These are phyloP conservation scores for Pomphorhynchus laevis DNA, from an alignment of 1,140 invertebrate species.

Conservation along the genomic window DNA sequence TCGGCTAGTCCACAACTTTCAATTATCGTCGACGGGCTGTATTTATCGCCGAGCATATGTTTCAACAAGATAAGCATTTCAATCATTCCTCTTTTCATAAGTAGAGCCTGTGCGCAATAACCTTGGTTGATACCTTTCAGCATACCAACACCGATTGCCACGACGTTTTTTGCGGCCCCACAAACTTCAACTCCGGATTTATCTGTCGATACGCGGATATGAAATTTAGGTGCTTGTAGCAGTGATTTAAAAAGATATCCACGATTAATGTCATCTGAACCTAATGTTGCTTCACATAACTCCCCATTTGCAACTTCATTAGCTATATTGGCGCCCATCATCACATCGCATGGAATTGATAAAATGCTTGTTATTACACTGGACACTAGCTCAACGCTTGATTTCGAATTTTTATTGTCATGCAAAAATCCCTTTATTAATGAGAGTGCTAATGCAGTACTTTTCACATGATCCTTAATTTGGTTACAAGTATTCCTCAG, in stretches of 20 bases:
- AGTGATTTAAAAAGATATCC: conserved; percentile 44
- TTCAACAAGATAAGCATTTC: too few species aligned
- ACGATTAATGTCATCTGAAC: conserved; percentile 34
- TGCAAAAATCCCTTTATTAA: too few species aligned
- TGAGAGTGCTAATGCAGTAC: conserved; percentile 49
- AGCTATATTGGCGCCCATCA: conserved; percentile 94
- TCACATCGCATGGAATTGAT: conserved; percentile 50
- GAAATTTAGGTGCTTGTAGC: conserved; percentile 70
- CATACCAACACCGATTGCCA: conserved; percentile 83
- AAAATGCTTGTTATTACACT: conserved; percentile 49
- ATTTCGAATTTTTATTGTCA: too few species aligned
- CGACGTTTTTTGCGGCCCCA: conserved; percentile 94
- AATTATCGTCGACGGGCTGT: conserved; percentile 53
- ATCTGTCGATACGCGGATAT: conserved; percentile 75
- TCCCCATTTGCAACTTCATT: conserved; percentile 66
- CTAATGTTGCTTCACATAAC: conserved; percentile 92
- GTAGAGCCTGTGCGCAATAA: conserved; percentile 92
- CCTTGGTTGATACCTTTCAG: conserved; percentile 63
- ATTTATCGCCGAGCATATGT: too few species aligned
- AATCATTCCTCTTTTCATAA: conserved; percentile 79
- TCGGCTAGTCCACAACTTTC: conserved; percentile 95
- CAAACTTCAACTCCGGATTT: conserved; percentile 80
- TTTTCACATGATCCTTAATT: conserved; percentile 50
- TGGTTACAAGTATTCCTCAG: conserved; percentile 44
- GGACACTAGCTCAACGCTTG: conserved; percentile 56